Evolutionary conservation across 2,888 invertebrate genomes (phyloP), one percentile per base, ranked within the genome.

Genomic region (Hirtodrosophila cameraria): DNA sequence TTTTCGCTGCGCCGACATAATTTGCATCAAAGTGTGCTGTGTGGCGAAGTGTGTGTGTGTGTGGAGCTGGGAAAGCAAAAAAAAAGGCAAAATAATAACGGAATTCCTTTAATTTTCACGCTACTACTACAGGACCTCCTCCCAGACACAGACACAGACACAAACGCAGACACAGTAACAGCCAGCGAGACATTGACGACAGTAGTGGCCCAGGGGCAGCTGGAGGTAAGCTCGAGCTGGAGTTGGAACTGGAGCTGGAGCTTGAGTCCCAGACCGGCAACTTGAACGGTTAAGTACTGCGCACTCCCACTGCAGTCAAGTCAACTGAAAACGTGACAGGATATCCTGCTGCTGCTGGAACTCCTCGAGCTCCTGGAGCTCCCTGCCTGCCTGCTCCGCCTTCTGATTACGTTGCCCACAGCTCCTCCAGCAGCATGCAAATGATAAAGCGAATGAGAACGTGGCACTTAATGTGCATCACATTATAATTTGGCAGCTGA

Each of bases 301-400:
- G 58, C 61, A 59, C 77, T 74, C 64, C 52, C 61, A 62, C 74
- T 60, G 54, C 84, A 84, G 80, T 84, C 80, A 81, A 81, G 80
- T 81, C 80, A 84, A 84, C 80, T 84, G 84, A 84, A 84, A 81
- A 81, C 80, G 80, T 84, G 80, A 81, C 80, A 81, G 80, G 80
- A 81, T 84, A 81, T 81, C 80, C 80, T 81, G 81, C 73, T 64
- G 52, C 39, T 38, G 18, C 42, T 52, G 13, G 6, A 27, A 18
- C 23, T 41, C 1, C 28, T 13, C 13, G 11, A n/a, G n/a, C n/a
- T 27, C 12, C 18, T 38, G 28, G 18, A 6, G n/a, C 36, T 65
- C 27, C 8, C 60, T 42, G 31, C 49, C 46, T 11, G 16, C 35
- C 35, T 38, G 12, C 30, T 38, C 20, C 30, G 35, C 12, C 42